Percentiles rank a stretch among this genome's conserved stretches.
Conservation (phyloP, 2,113 vertebrate species). For the Blennius ocellaris region DNA sequence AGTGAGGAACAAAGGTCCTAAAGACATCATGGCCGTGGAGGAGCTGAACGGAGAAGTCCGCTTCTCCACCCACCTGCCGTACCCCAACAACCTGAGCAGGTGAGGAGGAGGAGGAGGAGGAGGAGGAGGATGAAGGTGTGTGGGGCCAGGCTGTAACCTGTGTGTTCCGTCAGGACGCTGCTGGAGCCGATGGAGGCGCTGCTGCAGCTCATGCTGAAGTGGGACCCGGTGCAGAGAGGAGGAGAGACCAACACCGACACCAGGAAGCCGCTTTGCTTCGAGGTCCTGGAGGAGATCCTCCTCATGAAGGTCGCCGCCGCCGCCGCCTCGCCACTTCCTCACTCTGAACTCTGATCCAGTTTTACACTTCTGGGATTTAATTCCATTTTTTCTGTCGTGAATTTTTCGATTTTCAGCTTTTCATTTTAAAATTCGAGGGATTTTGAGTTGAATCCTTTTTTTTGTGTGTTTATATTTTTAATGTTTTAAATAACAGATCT, state of each 20-base stretch:
- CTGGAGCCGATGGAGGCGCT: constrained; percentile 89
- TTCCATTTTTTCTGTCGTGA: no score
- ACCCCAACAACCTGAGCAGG: constrained; percentile 95
- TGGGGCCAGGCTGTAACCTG: no score
- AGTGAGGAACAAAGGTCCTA: constrained; percentile 94
- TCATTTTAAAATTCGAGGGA: no score
- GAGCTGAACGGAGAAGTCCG: constrained; percentile 93
- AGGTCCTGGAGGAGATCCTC: constrained; percentile 90
- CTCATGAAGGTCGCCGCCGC: constrained; percentile 88
- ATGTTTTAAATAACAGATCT: no score
- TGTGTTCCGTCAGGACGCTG: constrained; percentile 84
- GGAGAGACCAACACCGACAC: constrained; percentile 82
- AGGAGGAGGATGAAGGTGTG: no score
- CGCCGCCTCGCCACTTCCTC: no score
- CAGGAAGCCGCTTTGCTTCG: constrained; percentile 87
- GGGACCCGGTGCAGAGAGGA: constrained; percentile 93
- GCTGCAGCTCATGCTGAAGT: constrained; percentile 93
- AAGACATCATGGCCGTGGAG: constrained; percentile 97
- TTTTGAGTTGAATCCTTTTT: no score
- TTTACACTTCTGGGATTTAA: no score
- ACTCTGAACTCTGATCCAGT: no score
- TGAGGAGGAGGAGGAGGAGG: constrained; percentile 41
- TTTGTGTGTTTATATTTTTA: no score
- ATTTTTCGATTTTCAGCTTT: no score
- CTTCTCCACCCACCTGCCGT: constrained; percentile 92